Base-by-base conservation (phyloP, 2,888 invertebrate genomes). In the Gasteruption jaculator region DNA sequence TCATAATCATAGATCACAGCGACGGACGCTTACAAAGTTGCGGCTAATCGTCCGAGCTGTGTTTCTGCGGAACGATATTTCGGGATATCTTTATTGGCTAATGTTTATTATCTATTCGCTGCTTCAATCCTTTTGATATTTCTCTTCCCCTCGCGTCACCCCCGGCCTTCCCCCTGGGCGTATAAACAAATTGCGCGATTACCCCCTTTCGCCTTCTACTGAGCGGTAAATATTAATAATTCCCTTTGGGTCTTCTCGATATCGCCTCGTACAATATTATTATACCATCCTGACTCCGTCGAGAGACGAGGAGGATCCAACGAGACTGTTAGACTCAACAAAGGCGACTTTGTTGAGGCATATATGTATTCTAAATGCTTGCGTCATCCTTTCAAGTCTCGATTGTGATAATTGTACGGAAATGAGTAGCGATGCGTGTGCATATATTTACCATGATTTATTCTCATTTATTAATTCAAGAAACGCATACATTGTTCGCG, bases 111-210 rank as follows among this genome's bases (percentile, higher is more conserved):
- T 65, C 60, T 57, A 53, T 58, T 48, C 57, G 54, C 48, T 48
- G 58, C 52, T 57, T 60, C 60, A 58, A 66, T 66, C 61, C 65
- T 65, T 67, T 67, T 67, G 63, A 67, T 67, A 67, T 65, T 50
- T 35, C 47, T 40, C 39, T 41, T 39, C 36, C 26, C 30, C 22
- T 38, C 39, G 41, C 41, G 24, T n/a, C n/a, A n/a, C n/a, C n/a
- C n/a, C n/a, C n/a, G n/a, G n/a, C n/a, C n/a, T n/a, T 54, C 49
- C 44, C 43, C 50, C 43, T 50, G 45, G 54, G 46, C 49, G 60
- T 53, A 57, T 65, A 66, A 67, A 64, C 63, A 61, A 58, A 63
- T 63, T 61, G 58, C 56, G 46, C 52, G 57, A 65, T 61, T 58
- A 54, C 50, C 49, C 49, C 21, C 27, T 24, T 19, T 16, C 29